A percentile compares a stretch with the other conserved stretches of the same genome.
Conservation (phyloP, 1,140 invertebrate genomes). For the Drosophila willistoni region DNA sequence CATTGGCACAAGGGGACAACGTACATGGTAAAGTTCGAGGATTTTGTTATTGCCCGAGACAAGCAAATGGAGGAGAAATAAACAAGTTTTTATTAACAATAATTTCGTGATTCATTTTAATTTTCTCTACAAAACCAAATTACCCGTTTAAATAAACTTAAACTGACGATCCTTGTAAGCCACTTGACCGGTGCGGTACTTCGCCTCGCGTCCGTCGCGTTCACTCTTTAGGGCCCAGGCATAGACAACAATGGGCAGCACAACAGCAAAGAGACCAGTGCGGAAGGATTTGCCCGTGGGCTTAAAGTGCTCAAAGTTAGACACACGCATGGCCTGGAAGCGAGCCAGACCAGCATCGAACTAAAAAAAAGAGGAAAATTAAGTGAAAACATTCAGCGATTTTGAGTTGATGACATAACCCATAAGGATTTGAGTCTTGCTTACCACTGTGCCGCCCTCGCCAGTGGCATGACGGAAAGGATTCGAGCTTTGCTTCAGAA, state of each 20-base stretch:
- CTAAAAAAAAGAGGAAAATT: conserved; percentile 83
- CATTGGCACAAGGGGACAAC: conserved; percentile 99
- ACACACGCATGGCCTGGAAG: conserved; percentile 87
- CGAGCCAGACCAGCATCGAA: conserved; percentile 90
- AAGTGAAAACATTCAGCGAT: conserved; percentile 22
- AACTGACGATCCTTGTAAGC: conserved; percentile 88
- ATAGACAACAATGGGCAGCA: conserved; percentile 85
- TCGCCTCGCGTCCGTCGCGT: conserved; percentile 85
- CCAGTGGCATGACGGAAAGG: conserved; percentile 85
- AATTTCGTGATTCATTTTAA: conserved; percentile 45
- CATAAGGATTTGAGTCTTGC: conserved; percentile 59
- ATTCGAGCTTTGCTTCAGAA: conserved; percentile 87
- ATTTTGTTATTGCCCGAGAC: conserved; percentile 95
- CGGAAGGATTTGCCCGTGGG: conserved; percentile 86
- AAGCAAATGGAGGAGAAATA: conserved; percentile 94
- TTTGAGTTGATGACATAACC: conserved; percentile 82
- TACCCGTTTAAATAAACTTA: conserved; percentile 84
- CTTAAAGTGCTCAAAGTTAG: conserved; percentile 87
- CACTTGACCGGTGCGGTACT: conserved; percentile 87
- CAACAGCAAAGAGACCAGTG: conserved; percentile 84
- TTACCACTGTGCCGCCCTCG: conserved; percentile 86
- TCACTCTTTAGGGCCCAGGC: conserved; percentile 84
- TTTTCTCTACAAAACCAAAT: conserved; percentile 46
- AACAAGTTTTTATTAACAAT: conserved; percentile 15
- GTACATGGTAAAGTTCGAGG: conserved; percentile 99